Conservation (phyloP, 2,888 invertebrate genomes). For the Drosophila stalkeri region DNA sequence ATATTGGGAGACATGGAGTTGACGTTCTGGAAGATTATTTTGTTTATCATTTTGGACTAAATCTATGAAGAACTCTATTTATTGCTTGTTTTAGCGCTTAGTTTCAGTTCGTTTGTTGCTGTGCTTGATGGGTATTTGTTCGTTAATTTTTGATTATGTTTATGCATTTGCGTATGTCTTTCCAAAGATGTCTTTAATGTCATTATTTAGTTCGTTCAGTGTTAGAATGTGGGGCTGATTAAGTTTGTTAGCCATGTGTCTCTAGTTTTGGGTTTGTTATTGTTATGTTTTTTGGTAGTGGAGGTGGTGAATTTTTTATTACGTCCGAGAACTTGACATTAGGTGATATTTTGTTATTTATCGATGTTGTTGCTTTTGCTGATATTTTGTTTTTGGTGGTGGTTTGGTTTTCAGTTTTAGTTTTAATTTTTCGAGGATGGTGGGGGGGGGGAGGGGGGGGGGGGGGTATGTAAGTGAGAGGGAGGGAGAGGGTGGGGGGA, state of each 20-base stretch:
- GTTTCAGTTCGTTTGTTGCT: neutral
- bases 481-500: too few species aligned
- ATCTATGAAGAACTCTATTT: slow-evolving; percentile 2
- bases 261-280: neutral
- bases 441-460: too few species aligned
- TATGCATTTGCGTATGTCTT: neutral
- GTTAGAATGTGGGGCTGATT: neutral
- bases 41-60: slow-evolving; percentile 8
- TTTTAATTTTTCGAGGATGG: too few species aligned
- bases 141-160: neutral
- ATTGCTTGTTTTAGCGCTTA: neutral
- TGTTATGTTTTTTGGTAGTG: neutral
- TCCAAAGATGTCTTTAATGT: neutral
- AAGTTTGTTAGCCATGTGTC: neutral
- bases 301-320: neutral
- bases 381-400: too few species aligned
- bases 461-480: too few species aligned
- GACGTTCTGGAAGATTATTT: slow-evolving; percentile 14
- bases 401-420: too few species aligned
- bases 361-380: too few species aligned
- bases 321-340: too few species aligned
- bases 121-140: neutral
- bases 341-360: too few species aligned
- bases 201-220: neutral
- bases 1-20: slow-evolving; percentile 6